phyloP scores from a whole-genome alignment of 2,797 vertebrate species.

The Xerus rutilus region DNA sequence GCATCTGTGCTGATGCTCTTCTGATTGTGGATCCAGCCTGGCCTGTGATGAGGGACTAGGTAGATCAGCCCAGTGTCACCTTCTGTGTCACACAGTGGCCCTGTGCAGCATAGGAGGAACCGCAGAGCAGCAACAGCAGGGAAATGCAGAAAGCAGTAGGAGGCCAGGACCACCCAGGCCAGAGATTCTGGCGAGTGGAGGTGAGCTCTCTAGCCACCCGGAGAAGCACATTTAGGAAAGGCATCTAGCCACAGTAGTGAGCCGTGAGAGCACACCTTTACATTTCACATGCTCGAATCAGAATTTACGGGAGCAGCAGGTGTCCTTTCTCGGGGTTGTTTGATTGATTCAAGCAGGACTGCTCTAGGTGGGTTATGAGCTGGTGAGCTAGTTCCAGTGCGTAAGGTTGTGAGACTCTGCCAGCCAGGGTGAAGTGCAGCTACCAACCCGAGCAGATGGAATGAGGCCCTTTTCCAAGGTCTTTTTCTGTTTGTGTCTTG shows the following conservation, averaged over 20 bases:
- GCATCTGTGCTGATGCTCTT: background rate
- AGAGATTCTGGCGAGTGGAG: background rate
- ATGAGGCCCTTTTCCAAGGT: background rate
- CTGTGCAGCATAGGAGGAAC: conserved; percentile 60
- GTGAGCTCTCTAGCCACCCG: background rate
- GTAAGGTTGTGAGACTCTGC: rapidly evolving
- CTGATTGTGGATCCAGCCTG: background rate
- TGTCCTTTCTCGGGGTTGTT: background rate
- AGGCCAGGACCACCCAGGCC: background rate
- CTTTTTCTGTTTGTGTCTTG: background rate
- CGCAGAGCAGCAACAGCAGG: background rate
- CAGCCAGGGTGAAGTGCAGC: background rate
- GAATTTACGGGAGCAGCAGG: background rate
- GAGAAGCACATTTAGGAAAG: background rate
- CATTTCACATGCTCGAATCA: background rate
- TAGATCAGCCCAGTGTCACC: conserved; percentile 76
- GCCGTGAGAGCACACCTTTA: background rate
- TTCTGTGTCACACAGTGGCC: conserved; percentile 62
- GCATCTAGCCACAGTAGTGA: background rate
- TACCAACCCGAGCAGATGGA: background rate
- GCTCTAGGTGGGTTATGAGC: rapidly evolving
- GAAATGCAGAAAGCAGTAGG: no score
- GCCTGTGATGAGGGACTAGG: conserved; percentile 68
- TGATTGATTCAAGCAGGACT: background rate
- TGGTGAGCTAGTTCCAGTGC: rapidly evolving